A percentile compares a stretch with the other conserved stretches of the same genome.
Conservation (phyloP, 1,140 invertebrate genomes). For the Danaus plexippus region DNA sequence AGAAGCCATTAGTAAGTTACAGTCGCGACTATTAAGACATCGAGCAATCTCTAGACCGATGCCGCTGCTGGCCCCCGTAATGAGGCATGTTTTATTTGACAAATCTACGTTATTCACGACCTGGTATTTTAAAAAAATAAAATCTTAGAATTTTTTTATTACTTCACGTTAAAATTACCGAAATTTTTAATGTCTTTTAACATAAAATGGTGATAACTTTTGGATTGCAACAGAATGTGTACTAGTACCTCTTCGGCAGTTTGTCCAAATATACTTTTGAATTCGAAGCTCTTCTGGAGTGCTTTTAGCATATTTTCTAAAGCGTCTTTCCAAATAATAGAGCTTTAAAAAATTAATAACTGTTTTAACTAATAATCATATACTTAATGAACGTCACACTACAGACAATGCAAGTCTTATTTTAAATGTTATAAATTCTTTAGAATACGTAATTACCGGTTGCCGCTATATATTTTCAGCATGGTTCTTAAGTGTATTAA, state of each 20-base stretch:
- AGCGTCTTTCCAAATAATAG: conserved; percentile 4
- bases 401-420: too few relatives aligned
- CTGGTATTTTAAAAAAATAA: conserved; percentile 32
- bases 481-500: too few relatives aligned
- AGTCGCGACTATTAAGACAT: conserved; percentile 88
- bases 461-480: too few relatives aligned
- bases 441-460: too few relatives aligned
- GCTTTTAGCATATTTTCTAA: conserved; percentile 5
- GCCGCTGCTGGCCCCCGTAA: conserved; percentile 92
- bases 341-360: not conserved
- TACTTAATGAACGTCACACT: too few relatives aligned
- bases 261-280: conserved; percentile 9
- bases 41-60: conserved; percentile 94
- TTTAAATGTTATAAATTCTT: too few relatives aligned
- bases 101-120: conserved; percentile 88
- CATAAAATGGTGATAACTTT: too few relatives aligned
- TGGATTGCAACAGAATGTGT: too few relatives aligned
- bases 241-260: conserved; percentile 7
- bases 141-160: not conserved
- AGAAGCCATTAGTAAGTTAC: conserved; percentile 71
- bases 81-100: conserved; percentile 79
- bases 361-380: too few relatives aligned
- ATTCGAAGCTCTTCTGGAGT: conserved; percentile 8
- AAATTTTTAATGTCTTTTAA: too few relatives aligned
- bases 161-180: not conserved